Percentiles rank a stretch among this genome's conserved stretches.
Evolutionary conservation across 2,888 invertebrate genomes (phyloP).

Genomic region (Eupithecia abbreviata): DNA sequence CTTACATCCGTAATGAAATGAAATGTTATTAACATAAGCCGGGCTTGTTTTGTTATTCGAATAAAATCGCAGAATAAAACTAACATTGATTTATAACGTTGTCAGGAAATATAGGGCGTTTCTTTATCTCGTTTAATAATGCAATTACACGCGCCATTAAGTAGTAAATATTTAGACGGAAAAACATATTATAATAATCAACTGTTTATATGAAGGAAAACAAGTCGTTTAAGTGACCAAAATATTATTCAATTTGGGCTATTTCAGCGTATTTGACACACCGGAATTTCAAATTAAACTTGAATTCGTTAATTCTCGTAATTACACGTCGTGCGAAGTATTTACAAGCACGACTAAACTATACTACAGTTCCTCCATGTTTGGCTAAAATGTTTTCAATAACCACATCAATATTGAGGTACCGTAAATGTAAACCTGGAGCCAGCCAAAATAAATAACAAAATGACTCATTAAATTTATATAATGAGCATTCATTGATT

Average conservation of each 20-base stretch:
- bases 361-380: not conserved
- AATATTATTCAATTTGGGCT: conserved; percentile 37
- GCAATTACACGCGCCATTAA: conserved; percentile 4
- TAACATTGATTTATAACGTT: not conserved
- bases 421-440: not conserved
- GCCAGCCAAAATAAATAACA: not conserved
- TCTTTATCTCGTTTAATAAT: conserved; percentile 9
- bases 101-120: conserved; percentile 14
- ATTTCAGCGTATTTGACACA: conserved; percentile 32
- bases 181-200: not conserved
- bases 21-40: not conserved
- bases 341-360: conserved; percentile 5
- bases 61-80: not conserved
- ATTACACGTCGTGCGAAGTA: conserved; percentile 17
- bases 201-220: conserved; percentile 6
- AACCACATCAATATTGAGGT: conserved; percentile 17
- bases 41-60: not conserved
- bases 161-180: not conserved
- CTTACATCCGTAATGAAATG: too few species aligned
- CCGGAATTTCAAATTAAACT: conserved; percentile 37
- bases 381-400: conserved; percentile 19
- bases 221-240: conserved; percentile 22
- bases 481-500: too few species aligned
- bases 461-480: conserved; percentile 17
- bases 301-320: conserved; percentile 23